Conservation (phyloP, 2,113 vertebrate genomes). For the Hypocryptadius cinnamomeus region DNA sequence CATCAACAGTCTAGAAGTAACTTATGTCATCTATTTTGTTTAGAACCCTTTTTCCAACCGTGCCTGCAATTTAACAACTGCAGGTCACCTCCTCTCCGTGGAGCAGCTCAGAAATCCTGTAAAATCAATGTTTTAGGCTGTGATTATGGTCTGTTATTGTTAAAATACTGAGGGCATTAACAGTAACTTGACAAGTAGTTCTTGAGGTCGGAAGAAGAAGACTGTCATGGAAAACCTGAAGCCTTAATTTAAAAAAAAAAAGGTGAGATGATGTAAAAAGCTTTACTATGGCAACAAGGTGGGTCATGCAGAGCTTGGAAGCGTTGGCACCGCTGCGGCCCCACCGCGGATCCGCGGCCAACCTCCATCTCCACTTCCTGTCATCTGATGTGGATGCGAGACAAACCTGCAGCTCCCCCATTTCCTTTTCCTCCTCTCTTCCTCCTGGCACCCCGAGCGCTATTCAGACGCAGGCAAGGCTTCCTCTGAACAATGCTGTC, state of each 20-base stretch:
- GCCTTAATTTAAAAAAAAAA: background rate
- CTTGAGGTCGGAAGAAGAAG: background rate
- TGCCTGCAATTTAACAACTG: background rate
- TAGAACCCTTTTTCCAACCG: background rate
- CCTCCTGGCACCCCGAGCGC: conserved; percentile 73
- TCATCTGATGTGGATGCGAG: conserved; percentile 69
- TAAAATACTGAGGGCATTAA: background rate
- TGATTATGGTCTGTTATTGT: background rate
- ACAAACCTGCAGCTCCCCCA: conserved; percentile 69
- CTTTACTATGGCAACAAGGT: background rate
- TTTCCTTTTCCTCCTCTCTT: conserved; percentile 78
- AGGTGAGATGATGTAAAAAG: background rate
- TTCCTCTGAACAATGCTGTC: conserved; percentile 80
- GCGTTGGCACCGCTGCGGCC: conserved; percentile 44
- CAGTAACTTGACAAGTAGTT: background rate
- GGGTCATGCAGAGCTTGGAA: conserved; percentile 1
- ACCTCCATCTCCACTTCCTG: conserved; percentile 71
- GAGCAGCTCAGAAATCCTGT: background rate
- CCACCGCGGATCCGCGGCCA: conserved; percentile 27
- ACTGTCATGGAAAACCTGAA: background rate
- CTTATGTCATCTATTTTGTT: background rate
- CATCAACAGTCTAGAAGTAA: background rate
- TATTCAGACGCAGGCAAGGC: conserved; percentile 73
- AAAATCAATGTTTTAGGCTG: background rate
- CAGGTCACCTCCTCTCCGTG: background rate